A percentile compares a stretch with the other conserved stretches of the same genome.
Conservation (phyloP, 64 coral and sea anemone species). For the Montipora efflorescens region DNA sequence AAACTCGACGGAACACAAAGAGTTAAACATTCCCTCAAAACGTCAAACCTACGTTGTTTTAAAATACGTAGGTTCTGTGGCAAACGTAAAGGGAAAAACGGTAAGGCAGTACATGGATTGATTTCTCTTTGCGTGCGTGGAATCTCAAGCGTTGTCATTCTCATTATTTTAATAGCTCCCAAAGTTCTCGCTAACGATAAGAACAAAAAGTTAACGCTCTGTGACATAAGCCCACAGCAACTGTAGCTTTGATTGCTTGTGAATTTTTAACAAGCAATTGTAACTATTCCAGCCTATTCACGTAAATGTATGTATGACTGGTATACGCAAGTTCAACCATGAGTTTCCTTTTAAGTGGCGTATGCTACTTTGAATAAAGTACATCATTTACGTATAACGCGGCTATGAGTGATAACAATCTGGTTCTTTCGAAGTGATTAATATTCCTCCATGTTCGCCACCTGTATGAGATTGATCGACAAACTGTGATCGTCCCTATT, state of each 20-base stretch:
- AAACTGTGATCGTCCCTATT: background rate
- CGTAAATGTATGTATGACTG: background rate
- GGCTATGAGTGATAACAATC: conserved; percentile 1
- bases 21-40: background rate
- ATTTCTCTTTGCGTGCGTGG: background rate
- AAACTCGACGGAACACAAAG: background rate
- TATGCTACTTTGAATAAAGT: conserved; percentile 20
- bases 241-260: conserved; percentile 3
- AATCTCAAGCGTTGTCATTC: background rate
- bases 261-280: conserved; percentile 21
- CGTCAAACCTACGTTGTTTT: too few species aligned
- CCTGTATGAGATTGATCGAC: conserved; percentile 12
- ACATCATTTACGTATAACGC: conserved; percentile 18
- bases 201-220: background rate
- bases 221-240: background rate
- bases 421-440: conserved; percentile 21
- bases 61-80: too few species aligned
- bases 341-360: conserved; percentile 1
- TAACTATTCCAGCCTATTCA: background rate
- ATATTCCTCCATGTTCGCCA: conserved; percentile 33
- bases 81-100: too few species aligned
- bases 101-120: too few species aligned
- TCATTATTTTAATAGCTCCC: conserved; percentile 3
- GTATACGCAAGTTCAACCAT: too few species aligned
- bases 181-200: background rate